Conservation (phyloP, 2,113 vertebrate genomes). For the Nanger granti region DNA sequence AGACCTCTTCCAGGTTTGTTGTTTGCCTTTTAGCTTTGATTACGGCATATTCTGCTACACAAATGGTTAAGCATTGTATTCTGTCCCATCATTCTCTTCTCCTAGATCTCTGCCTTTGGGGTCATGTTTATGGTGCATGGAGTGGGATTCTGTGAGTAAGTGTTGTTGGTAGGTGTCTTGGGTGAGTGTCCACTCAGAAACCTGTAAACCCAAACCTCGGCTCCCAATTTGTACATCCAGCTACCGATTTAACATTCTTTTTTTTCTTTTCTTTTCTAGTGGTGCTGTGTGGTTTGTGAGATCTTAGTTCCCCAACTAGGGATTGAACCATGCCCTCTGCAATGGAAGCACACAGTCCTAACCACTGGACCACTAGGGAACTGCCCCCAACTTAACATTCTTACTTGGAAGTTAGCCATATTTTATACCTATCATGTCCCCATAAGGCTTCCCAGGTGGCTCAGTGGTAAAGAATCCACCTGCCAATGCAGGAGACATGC, state of each 20-base stretch:
- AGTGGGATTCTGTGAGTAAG: not conserved
- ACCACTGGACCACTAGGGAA: not conserved
- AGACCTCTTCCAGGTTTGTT: not conserved
- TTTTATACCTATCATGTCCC: not conserved
- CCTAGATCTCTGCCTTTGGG: not conserved
- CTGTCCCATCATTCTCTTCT: not conserved
- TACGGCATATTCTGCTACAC: not conserved
- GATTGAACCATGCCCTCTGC: not conserved
- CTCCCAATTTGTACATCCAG: not conserved
- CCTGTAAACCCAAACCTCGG: not conserved
- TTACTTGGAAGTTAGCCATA: not conserved
- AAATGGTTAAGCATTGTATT: not conserved
- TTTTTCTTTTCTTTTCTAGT: not conserved
- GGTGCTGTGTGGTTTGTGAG: not conserved
- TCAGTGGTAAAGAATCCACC: not conserved
- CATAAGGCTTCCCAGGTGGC: not conserved
- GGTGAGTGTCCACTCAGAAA: not conserved
- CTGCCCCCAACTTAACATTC: not conserved
- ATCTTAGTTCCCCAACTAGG: not conserved
- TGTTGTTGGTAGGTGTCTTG: not conserved
- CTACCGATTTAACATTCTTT: not conserved
- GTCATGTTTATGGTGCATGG: not conserved
- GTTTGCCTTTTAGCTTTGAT: slow-evolving; percentile 9
- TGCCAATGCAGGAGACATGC: not conserved
- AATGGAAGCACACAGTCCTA: not conserved